phyloP scores from a whole-genome alignment of 2,797 vertebrate species.

The Alosa sapidissima region DNA sequence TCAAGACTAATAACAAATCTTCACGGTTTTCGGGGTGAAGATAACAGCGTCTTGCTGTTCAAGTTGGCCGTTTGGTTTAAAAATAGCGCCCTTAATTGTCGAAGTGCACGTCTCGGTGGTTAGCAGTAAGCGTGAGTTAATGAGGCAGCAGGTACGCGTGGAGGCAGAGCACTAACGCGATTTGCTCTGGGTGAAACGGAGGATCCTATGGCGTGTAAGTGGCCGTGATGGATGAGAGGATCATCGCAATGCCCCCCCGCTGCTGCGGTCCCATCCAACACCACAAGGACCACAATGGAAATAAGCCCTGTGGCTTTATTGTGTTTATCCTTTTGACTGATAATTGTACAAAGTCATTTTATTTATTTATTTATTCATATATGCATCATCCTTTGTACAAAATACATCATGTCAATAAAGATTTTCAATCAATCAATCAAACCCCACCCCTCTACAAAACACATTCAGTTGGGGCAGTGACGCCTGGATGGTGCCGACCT shows the following conservation, averaged over 20 bases:
- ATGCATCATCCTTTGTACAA: too few species aligned
- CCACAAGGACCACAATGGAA: too few species aligned
- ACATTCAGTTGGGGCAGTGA: constrained; percentile 26
- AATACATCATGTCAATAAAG: too few species aligned
- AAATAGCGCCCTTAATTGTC: constrained; percentile 47
- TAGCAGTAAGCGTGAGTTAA: constrained; percentile 69
- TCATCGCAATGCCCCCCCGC: constrained; percentile 57
- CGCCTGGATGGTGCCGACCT: constrained; percentile 53
- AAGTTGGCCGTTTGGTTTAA: constrained; percentile 41
- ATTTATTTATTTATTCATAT: too few species aligned
- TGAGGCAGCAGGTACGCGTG: constrained; percentile 79
- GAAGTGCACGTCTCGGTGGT: constrained; percentile 46
- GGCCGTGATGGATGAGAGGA: constrained; percentile 80
- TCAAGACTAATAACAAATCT: constrained; percentile 11
- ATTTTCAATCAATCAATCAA: too few species aligned
- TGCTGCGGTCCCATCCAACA: constrained; percentile 33
- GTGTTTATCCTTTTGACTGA: too few species aligned
- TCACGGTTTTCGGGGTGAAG: constrained; percentile 25
- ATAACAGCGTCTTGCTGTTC: constrained; percentile 19
- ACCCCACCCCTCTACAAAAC: neutral
- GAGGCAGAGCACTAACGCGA: constrained; percentile 75
- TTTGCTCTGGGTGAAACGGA: constrained; percentile 69
- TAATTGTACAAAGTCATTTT: too few species aligned
- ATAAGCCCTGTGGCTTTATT: too few species aligned
- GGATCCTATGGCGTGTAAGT: constrained; percentile 81